Evolutionary conservation across 2,888 invertebrate genomes (phyloP), one percentile per base, ranked within the genome.

Genomic region (Lysandra bellargus): DNA sequence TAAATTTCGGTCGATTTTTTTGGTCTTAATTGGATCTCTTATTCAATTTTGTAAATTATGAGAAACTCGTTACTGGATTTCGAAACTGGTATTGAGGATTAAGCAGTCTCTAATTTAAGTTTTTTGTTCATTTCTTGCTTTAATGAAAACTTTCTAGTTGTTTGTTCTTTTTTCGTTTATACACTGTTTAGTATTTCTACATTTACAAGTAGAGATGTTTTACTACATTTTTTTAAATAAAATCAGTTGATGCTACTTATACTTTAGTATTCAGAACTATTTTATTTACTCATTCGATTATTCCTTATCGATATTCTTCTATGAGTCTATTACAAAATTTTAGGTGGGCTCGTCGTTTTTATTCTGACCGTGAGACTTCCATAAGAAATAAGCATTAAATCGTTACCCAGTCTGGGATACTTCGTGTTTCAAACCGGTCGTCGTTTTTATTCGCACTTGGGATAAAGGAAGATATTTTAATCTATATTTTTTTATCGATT

Each of bases 351-450:
- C 73, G 4, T 57, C 73, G 23, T 78, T 72, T 73, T 72, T 49
- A 37, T 23, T 44, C 37, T 74, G 78, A 78, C 74, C 81, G 81
- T 82, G 81, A 80, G 81, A 82, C 80, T 81, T 72, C 81, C 79
- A 82, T 83, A 81, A 81, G 78, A 80, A 81, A 64, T 73, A 81
- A 80, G 81, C 80, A 80, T 80, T 81, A 78, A 80, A 82, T 81
- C 60, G 80, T 61, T 79, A 81, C 80, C 81, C 81, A 78, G 80
- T 81, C 80, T 79, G 78, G 78, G 74, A 78, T 79, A 80, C 72
- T 78, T 81, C 53, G 79, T 77, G 69, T 74, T 76, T 80, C 79
- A 79, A 91, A 92, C 92, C 92, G 91, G 92, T 92, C 86, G 79
- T 40, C 23, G 74, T 61, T 57, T 61, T 61, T 76, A 53, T 76